phyloP scores from a whole-genome alignment of 2,797 vertebrate species.

The Xerus rutilus region DNA sequence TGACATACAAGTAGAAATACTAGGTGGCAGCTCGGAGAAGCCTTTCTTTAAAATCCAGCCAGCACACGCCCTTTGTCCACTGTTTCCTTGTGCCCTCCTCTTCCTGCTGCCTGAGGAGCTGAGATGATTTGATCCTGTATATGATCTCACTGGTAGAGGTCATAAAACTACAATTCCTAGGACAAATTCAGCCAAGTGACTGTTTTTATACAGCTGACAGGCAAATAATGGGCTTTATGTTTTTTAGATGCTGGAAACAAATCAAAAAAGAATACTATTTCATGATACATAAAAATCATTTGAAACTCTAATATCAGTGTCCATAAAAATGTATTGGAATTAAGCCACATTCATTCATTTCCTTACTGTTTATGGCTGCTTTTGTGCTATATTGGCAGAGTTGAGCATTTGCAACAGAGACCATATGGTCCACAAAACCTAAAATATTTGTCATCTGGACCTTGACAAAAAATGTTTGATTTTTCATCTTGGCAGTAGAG shows the following conservation, averaged over 20 bases:
- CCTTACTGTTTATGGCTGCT: slow-evolving; percentile 4
- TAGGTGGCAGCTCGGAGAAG: background rate
- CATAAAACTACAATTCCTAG: background rate
- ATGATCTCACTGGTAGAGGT: background rate
- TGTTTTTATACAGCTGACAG: slow-evolving; percentile 23
- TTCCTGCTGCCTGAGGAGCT: background rate
- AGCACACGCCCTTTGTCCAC: background rate
- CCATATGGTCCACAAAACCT: slow-evolving; percentile 11
- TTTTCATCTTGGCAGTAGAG: slow-evolving; percentile 22
- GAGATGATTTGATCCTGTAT: background rate
- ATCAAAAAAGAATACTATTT: slow-evolving; percentile 25
- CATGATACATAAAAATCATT: slow-evolving; percentile 55
- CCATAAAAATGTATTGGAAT: background rate
- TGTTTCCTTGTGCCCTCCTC: background rate
- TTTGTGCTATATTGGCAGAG: background rate
- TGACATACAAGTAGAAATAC: background rate
- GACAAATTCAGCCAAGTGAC: background rate
- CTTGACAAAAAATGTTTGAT: slow-evolving; percentile 15
- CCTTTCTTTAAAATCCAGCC: slow-evolving; percentile 6
- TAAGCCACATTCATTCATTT: slow-evolving; percentile 27
- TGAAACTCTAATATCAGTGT: slow-evolving; percentile 35
- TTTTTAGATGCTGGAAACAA: slow-evolving; percentile 43
- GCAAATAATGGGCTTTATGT: background rate
- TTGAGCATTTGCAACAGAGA: slow-evolving; percentile 20
- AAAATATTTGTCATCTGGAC: slow-evolving; percentile 51